Evolutionary conservation across 2,113 vertebrate genomes (phyloP), one percentile per base, ranked within the genome.

Genomic region (Heteronetta atricapilla): DNA sequence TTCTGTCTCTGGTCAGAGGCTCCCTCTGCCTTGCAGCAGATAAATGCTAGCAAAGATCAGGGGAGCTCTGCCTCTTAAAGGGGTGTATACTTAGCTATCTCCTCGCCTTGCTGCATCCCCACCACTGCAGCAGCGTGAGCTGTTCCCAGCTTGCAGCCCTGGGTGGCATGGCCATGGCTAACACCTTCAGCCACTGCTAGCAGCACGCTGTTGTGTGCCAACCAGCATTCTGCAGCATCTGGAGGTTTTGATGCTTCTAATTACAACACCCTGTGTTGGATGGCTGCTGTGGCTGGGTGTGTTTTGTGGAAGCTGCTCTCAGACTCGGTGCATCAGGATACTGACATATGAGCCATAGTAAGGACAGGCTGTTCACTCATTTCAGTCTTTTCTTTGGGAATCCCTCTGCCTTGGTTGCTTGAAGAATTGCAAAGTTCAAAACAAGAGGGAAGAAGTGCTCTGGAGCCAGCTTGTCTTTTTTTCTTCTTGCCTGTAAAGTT

Each of bases 61-160:
- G 74, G 81, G 74, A 89, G 91, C 19, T 77, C 89, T 96, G 89
- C 87, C 75, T 91, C 64, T 75, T 34, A 5, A 34, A 70, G 89
- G 66, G 22, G 5, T 46, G 1, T 86, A 69, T 87, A 84, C 89
- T 95, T 91, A 95, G 69, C 84, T 84, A 38, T 52, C 69, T 13
- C 69, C 70, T 56, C 4, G 19, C 89, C 84, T 92, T 11, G 10
- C 87, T 91, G 77, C 80, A 78, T 91, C 58, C 89, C 69, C 53
- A 53, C 78, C 87, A 21, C 93, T 72, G 89, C 93, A 59, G 9
- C 6, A 74, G 63, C 68, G 22, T 8, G 76, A 92, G 86, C 12
- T 26, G 81, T 89, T 94, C 83, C 80, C 93, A 55, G 60, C 82
- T 82, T 4, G 0, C 82, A 76, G 86, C 42, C 36, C 34, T 11